Evolutionary conservation across 37 sponge, comb jelly and placozoan genomes (phyloP), one percentile per base, ranked within the genome.

Genomic region (Cladorhizidae sp.): DNA sequence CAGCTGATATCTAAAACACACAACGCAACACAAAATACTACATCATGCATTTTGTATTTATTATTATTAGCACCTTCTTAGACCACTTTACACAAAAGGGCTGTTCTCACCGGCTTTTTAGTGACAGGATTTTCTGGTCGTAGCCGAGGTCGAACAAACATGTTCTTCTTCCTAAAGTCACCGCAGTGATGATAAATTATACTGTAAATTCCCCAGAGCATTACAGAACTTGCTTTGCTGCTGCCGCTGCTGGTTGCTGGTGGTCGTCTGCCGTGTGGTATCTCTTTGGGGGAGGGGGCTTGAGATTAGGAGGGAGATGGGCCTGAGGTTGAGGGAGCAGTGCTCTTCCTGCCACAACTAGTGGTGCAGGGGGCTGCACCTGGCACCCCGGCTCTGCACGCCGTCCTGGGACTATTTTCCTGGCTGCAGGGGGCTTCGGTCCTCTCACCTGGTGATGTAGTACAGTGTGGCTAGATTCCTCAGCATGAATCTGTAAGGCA

Each of bases 401-500:
- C 23, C 37, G 45, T 14, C 26, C 45, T 42, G 42, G 43, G 25
- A 43, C 42, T 17, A 23, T 59, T 31, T 32, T 36, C 2, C 18
- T 42, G 42, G 74, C 74, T 26, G 3, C 55, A 28, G 62, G 14
- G 3, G 77, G 77, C 18, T 57, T 50, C 78, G 76, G 67, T 25
- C 5, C 65, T 25, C 26, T 26, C 38, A 18, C 21, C 33, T 79
- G 50, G 23, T 85, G 79, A 59, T 98, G 98, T 26, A 98, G 76
- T n/a, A 94, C 68, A 21, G 98, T 98, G 80, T 98, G 98, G 73
- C 96, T 95, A 70, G 95, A 98, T 80, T 98, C 98, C 37, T 90
- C 94, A 52, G 87, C 72, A 41, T 73, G 52, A 31, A 88, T 39
- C 90, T 95, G 76, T 2, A 45, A 23, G 1, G 3, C 14, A 42